phyloP scores from a whole-genome alignment of 2,888 invertebrate species.

The Amphipoea oculea region DNA sequence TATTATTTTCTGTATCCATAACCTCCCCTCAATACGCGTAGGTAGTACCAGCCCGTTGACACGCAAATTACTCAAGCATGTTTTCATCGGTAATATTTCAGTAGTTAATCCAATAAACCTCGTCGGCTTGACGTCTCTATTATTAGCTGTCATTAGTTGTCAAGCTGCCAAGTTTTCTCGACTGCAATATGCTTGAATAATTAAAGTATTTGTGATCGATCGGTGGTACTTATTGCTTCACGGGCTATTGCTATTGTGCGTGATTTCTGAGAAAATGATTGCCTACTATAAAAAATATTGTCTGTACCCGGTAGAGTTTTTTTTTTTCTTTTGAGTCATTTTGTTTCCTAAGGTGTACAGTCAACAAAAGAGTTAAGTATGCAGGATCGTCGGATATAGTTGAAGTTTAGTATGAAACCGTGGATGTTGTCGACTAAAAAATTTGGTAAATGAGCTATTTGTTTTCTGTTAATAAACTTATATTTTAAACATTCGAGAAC shows the following conservation, averaged over 20 bases:
- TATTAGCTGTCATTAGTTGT: slow-evolving; percentile 53
- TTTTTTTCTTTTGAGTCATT: background rate
- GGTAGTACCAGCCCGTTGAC: slow-evolving; percentile 3
- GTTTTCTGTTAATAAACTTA: too few species aligned
- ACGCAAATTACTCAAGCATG: slow-evolving; percentile 38
- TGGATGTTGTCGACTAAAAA: too few species aligned
- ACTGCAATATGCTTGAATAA: slow-evolving; percentile 48
- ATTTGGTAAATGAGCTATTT: too few species aligned
- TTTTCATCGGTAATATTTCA: slow-evolving; percentile 37
- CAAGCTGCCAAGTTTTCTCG: slow-evolving; percentile 34
- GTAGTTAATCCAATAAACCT: slow-evolving; percentile 37
- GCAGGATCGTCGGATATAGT: too few species aligned
- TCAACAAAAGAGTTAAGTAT: too few species aligned
- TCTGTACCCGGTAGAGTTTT: background rate
- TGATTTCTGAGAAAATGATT: background rate
- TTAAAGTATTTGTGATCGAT: slow-evolving; percentile 35
- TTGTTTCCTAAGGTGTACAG: background rate
- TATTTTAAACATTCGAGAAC: too few species aligned
- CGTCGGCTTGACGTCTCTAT: slow-evolving; percentile 40
- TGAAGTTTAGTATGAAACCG: too few species aligned
- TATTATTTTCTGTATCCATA: background rate
- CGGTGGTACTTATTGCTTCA: background rate
- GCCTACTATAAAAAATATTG: background rate
- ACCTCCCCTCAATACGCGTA: background rate
- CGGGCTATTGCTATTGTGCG: background rate